A percentile compares a stretch with the other conserved stretches of the same genome.
Conservation (phyloP, 2,113 vertebrate species). For the Glaucidium brasilianum region DNA sequence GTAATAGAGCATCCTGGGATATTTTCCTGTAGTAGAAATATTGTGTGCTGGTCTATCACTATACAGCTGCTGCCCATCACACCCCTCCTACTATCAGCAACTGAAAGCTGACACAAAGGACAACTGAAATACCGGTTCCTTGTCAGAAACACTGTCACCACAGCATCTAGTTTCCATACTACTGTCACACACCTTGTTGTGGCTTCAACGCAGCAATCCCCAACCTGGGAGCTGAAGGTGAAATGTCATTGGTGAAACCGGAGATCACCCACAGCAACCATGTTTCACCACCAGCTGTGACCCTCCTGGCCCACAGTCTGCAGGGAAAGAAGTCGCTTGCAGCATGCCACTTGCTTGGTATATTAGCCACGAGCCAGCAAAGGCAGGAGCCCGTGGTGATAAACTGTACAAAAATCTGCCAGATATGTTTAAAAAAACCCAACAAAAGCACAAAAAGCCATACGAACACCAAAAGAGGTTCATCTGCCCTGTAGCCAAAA, state of each 20-base stretch:
- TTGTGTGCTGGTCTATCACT: background rate
- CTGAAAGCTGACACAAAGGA: background rate
- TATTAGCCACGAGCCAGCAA: background rate
- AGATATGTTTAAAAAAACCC: background rate
- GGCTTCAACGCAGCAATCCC: background rate
- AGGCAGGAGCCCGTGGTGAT: background rate
- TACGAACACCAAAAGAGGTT: background rate
- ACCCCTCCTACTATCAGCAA: background rate
- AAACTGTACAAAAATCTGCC: background rate
- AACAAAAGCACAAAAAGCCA: background rate
- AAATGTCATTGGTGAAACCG: background rate
- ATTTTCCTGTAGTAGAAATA: background rate
- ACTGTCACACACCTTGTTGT: background rate
- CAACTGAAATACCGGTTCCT: background rate
- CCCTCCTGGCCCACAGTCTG: background rate
- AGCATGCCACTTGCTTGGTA: background rate
- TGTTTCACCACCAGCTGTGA: background rate
- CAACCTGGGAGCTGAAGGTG: fast-evolving
- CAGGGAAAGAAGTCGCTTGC: fast-evolving
- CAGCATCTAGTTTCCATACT: background rate
- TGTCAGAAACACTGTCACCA: background rate
- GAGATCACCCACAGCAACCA: background rate
- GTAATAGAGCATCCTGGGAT: background rate
- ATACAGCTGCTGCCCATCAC: background rate
- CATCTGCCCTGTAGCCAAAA: background rate